Conservation (phyloP, 2,113 vertebrate species). For the Oenanthe oenanthe region DNA sequence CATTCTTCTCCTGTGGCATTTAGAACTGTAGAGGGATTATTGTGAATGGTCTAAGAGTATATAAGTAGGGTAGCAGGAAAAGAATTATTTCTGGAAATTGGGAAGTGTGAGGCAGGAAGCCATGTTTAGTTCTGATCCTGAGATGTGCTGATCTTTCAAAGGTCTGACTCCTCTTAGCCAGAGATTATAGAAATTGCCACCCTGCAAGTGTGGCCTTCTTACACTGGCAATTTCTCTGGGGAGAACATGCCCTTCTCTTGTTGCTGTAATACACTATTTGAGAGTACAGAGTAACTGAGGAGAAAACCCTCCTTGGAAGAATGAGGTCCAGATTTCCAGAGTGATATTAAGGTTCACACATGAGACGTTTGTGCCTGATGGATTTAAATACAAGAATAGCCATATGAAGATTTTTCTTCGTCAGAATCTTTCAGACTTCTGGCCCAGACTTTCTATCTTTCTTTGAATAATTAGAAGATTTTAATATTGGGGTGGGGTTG, state of each 20-base stretch:
- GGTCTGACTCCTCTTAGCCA: neutral
- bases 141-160: neutral
- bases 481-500: neutral
- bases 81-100: slow-evolving; percentile 54
- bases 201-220: neutral
- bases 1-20: slow-evolving; percentile 50
- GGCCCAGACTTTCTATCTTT: neutral
- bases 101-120: slow-evolving; percentile 10
- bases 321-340: neutral
- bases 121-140: neutral
- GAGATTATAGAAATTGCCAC: neutral
- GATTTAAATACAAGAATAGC: neutral
- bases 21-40: slow-evolving; percentile 44
- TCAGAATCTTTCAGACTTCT: neutral
- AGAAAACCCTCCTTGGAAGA: neutral
- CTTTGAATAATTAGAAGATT: neutral
- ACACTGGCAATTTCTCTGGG: neutral
- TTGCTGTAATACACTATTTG: neutral
- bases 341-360: neutral
- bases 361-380: neutral
- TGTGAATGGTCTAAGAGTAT: slow-evolving; percentile 20
- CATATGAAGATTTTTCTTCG: neutral
- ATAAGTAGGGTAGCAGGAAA: slow-evolving; percentile 43
- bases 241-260: neutral
- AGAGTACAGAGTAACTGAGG: neutral